Evolutionary conservation across 1,140 invertebrate species (phyloP), one percentile per base, ranked within the genome.

Genomic region (Magallana ariakensis): DNA sequence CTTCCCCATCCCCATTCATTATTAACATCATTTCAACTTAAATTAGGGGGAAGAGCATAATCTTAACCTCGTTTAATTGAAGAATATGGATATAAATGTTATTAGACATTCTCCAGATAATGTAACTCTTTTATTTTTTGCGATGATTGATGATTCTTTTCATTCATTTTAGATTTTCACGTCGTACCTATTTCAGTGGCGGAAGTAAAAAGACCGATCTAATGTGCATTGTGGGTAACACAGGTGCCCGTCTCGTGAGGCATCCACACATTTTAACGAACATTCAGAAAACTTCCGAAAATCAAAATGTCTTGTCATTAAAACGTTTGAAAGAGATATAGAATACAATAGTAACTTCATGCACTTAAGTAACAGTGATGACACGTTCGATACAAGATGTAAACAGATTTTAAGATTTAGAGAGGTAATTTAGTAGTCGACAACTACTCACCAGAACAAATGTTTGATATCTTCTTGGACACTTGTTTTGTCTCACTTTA

Each of bases 151-250:
- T 2, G 26, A 75, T 80, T 86, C n/a, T n/a, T 58, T 80, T 58
- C 5, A 46, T 2, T 22, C 26, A 46, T n/a, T 58, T 58, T 57
- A 16, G 53, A 54, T 22, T 46, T 83, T 87, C 81, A 46, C 58
- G 80, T 83, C 75, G 86, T 87, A 87, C 86, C 86, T 81, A 80
- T 75, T 70, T 57, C 13, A 62, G 15, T 75, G 81, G 86, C 86
- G 86, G 86, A 87, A 87, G 81, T 87, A 84, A 87, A 85, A 83
- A 70, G 60, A 75, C 19, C 53, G 55, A 86, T 60, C 8, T 62
- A 8, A 6, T 6, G 10, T n/a, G 19, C 19, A 82, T 82, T 82
- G 15, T 86, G 85, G 85, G 85, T 86, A 86, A 85, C 33, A 26
- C 80, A 86, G 80, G 85, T 86, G 85, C 46, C 16, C 22, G 66